Evolutionary conservation across 2,797 vertebrate species (phyloP), one percentile per base, ranked within the genome.

Genomic region (Macrochelys suwanniensis): DNA sequence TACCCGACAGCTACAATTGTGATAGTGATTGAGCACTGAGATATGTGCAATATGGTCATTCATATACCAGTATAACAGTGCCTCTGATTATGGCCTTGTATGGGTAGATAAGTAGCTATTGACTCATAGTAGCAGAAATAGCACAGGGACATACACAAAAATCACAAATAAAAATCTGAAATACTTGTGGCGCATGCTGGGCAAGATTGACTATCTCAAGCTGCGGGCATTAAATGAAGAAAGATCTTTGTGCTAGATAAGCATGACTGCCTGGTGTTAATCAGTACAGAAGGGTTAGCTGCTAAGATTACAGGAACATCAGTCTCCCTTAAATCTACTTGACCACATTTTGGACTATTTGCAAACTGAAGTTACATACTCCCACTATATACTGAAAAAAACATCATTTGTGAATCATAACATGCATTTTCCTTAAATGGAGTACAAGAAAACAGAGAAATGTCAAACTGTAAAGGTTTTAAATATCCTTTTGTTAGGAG

Each of bases 221-320:
- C 94, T 96, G 79, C 0, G 45, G 93, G 84, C 82, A 88, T 87
- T 96, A 84, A 93, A 92, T 61, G 93, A 95, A 96, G 90, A 92
- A 92, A 96, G 84, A 74, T 93, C 96, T 96, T 95, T 91, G 89
- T 83, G 82, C 88, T 88, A 65, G 96, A 89, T 96, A 96, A 95
- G 92, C 81, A 79, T 89, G 93, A 87, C 94, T 97, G 80, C 87
- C 87, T 93, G 65, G 57, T 80, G 71, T 88, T 96, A 82, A 77
- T 95, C 92, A 89, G 90, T 85, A 88, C 85, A 50, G 84, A 92
- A 94, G 56, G 88, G 87, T 83, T 92, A 96, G 96, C 25, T 92
- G 68, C 90, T 47, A 88, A 96, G 88, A 96, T 94, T 92, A 88
- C 57, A 90, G 92, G 49, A 94, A 85, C 93, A 91, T 88, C 84